Evolutionary conservation across 2,888 invertebrate genomes (phyloP).

Genomic region (Lumbricus terrestris): DNA sequence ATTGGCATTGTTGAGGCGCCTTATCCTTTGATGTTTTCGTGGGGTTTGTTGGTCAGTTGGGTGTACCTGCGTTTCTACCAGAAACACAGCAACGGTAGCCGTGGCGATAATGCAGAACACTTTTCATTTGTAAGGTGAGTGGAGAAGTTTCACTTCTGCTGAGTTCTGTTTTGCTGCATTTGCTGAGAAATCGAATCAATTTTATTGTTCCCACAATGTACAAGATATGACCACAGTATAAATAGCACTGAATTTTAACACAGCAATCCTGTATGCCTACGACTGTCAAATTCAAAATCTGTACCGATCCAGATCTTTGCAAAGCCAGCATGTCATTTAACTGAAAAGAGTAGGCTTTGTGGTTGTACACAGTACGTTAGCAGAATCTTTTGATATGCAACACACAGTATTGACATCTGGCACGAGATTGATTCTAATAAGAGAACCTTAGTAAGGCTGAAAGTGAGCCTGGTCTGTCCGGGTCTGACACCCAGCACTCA

Average conservation of each 20-base stretch:
- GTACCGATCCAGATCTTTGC: too few relatives aligned
- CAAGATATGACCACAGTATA: neutral
- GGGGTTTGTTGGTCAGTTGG: constrained; percentile 88
- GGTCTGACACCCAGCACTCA: too few relatives aligned
- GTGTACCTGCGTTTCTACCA: constrained; percentile 93
- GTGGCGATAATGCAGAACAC: constrained; percentile 92
- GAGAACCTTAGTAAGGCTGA: too few relatives aligned
- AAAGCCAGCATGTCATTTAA: too few relatives aligned
- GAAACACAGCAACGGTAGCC: constrained; percentile 84
- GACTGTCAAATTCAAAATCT: neutral
- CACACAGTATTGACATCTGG: too few relatives aligned
- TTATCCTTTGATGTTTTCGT: constrained; percentile 91
- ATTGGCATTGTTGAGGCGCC: constrained; percentile 83
- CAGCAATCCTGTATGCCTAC: neutral
- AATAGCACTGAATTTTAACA: neutral
- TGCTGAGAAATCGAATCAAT: neutral
- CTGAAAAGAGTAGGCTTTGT: too few relatives aligned
- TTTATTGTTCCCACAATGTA: too few relatives aligned
- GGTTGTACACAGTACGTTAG: too few relatives aligned
- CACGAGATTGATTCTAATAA: too few relatives aligned
- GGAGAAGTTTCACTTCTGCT: neutral
- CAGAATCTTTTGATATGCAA: too few relatives aligned
- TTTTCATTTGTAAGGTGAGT: constrained; percentile 87
- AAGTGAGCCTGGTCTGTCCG: too few relatives aligned
- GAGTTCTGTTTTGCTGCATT: neutral